Evolutionary conservation across 2,888 invertebrate species (phyloP).

Genomic region (Stegana nigrithorax): DNA sequence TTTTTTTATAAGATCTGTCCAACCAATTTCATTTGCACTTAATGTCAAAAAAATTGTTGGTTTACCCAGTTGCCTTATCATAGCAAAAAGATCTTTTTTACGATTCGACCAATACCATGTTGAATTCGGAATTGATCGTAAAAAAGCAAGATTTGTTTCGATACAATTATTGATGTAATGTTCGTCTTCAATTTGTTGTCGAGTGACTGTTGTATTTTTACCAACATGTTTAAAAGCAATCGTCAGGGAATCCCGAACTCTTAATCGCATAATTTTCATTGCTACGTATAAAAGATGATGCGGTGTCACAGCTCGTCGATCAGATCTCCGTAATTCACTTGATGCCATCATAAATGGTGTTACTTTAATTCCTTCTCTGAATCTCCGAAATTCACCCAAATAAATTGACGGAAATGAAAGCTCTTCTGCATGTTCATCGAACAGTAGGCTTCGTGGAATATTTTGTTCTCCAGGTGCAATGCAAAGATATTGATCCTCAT

Average conservation of each 20-base stretch:
- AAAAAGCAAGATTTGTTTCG: background rate
- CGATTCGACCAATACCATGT: background rate
- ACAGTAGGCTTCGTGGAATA: background rate
- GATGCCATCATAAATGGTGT: background rate
- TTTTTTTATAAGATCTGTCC: background rate
- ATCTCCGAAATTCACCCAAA: no score
- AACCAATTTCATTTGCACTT: background rate
- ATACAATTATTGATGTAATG: background rate
- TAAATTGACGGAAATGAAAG: no score
- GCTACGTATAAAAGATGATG: conserved; percentile 22
- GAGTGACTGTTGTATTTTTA: conserved; percentile 30
- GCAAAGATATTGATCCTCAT: background rate
- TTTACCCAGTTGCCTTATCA: background rate
- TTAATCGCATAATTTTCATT: conserved; percentile 14
- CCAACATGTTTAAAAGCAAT: conserved; percentile 49
- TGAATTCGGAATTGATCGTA: background rate
- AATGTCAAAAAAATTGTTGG: background rate
- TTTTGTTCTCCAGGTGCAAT: background rate
- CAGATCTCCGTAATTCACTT: background rate
- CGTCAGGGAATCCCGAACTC: conserved; percentile 1
- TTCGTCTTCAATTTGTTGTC: background rate
- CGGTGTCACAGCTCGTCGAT: conserved; percentile 13
- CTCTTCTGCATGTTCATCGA: background rate
- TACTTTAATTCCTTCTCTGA: background rate
- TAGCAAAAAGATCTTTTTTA: background rate